These are phyloP conservation scores for Falco berigora DNA, from an alignment of 2,797 vertebrate species.

Conservation along the genomic window DNA sequence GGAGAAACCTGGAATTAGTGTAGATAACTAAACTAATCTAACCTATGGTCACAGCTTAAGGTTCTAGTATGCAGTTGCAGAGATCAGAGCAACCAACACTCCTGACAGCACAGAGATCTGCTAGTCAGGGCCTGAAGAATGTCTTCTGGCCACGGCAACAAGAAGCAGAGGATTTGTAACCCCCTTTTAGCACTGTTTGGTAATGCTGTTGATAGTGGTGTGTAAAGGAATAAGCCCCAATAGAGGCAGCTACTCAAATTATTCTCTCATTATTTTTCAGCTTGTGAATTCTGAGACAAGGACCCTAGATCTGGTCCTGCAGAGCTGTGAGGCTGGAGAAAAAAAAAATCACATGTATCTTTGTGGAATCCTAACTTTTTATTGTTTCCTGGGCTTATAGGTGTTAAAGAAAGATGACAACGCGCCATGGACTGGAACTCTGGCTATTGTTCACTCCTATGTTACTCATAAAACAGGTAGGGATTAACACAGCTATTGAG, in stretches of 20 bases:
- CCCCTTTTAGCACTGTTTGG: not conserved
- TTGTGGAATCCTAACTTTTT: not conserved
- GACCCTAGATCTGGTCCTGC: not conserved
- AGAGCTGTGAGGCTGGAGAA: not conserved
- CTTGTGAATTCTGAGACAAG: not conserved
- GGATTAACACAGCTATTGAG: not conserved
- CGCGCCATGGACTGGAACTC: conserved; percentile 92
- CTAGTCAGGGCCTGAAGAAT: not conserved
- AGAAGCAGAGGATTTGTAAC: not conserved
- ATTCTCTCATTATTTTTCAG: not conserved
- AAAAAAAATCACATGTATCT: not conserved
- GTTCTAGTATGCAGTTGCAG: not conserved
- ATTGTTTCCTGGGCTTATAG: conserved; percentile 63
- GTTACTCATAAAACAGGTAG: conserved; percentile 95
- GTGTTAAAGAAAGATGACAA: conserved; percentile 89
- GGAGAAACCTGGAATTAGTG: not conserved
- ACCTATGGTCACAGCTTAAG: not conserved
- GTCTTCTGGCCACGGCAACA: not conserved
- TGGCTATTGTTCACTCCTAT: conserved; percentile 89
- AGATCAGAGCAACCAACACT: not conserved
- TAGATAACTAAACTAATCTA: not conserved
- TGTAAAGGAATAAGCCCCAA: not conserved
- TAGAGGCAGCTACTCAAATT: not conserved
- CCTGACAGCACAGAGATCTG: not conserved
- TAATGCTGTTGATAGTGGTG: not conserved